A percentile compares a stretch with the other conserved stretches of the same genome.
phyloP scores from a whole-genome alignment of 2,888 invertebrate genomes.

The Belgica antarctica region DNA sequence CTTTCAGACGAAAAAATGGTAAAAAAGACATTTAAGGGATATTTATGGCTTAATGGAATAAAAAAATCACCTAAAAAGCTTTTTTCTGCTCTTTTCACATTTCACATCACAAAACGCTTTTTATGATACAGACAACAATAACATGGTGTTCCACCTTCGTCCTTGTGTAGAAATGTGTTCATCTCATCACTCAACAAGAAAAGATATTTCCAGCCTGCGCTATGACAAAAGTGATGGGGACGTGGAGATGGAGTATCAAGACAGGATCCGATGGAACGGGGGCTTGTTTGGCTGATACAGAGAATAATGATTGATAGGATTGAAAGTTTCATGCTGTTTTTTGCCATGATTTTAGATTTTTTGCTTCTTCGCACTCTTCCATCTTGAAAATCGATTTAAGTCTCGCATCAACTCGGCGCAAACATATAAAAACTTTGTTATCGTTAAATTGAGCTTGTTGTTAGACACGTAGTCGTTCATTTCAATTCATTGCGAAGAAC shows the following conservation, averaged over 20 bases:
- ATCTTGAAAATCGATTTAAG: background rate
- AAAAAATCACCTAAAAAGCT: conserved; percentile 8
- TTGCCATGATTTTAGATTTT: conserved; percentile 12
- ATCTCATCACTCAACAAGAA: conserved; percentile 27
- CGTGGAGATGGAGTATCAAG: background rate
- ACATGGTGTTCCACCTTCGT: conserved; percentile 29
- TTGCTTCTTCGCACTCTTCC: background rate
- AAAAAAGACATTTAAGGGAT: conserved; percentile 31
- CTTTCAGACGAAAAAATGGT: conserved; percentile 8
- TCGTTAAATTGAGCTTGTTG: background rate
- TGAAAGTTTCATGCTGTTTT: conserved; percentile 33
- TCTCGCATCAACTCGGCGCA: background rate
- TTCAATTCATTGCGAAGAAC: too few relatives aligned
- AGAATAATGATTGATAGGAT: conserved; percentile 35
- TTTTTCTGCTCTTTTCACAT: background rate
- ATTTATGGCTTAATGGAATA: conserved; percentile 25
- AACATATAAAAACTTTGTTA: background rate
- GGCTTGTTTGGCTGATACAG: too few relatives aligned
- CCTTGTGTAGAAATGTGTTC: background rate
- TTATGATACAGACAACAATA: conserved; percentile 37
- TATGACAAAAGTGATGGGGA: background rate
- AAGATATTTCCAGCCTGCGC: background rate
- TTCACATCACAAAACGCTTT: conserved; percentile 15
- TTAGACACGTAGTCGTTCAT: background rate
- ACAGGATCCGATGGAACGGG: background rate